These are phyloP conservation scores for Setophaga kirtlandii DNA, from an alignment of 2,113 vertebrate species.

Conservation along the genomic window DNA sequence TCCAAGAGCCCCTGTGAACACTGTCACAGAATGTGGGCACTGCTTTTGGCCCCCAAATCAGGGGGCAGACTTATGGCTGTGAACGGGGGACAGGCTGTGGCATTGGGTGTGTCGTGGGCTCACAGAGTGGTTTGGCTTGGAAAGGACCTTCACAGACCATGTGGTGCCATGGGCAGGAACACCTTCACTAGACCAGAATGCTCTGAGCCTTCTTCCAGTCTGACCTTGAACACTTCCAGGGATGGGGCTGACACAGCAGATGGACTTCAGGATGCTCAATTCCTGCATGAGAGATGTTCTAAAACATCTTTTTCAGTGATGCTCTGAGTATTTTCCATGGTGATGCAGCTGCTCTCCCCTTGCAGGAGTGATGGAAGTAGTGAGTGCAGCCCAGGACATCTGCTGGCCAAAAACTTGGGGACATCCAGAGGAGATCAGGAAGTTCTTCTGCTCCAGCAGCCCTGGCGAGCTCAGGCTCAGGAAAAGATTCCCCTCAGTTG, in stretches of 20 bases:
- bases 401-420: not conserved
- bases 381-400: not conserved
- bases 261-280: not conserved
- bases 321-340: not conserved
- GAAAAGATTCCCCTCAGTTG: not conserved
- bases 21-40: not conserved
- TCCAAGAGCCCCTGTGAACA: no score
- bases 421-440: not conserved
- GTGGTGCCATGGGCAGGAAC: not conserved
- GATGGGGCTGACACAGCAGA: not conserved
- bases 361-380: not conserved
- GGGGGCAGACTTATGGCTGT: not conserved
- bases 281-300: not conserved
- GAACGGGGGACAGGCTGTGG: not conserved
- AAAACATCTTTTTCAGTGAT: not conserved
- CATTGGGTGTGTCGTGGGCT: not conserved
- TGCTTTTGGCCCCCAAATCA: not conserved
- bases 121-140: not conserved
- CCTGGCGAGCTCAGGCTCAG: not conserved
- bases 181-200: not conserved
- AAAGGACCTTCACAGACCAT: not conserved
- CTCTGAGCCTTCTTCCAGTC: not conserved
- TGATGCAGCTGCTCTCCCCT: not conserved
- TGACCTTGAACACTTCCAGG: not conserved
- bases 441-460: not conserved